Conservation (phyloP, 2,888 invertebrate species). For the Nephrotoma appendiculata region DNA sequence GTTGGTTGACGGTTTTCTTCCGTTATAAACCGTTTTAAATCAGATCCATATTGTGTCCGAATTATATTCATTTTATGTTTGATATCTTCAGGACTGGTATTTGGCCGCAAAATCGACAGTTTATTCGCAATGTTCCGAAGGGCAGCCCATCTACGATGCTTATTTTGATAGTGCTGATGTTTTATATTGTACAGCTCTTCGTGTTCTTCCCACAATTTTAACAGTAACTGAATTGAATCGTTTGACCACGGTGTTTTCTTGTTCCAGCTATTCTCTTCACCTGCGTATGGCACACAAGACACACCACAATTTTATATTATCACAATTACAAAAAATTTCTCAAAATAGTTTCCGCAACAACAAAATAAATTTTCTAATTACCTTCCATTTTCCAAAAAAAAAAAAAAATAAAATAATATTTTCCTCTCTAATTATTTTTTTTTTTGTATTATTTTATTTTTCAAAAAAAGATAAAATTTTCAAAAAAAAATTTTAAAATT, state of each 20-base stretch:
- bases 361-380: neutral
- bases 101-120: neutral
- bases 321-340: neutral
- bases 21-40: neutral
- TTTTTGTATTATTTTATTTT: neutral
- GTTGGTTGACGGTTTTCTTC: conserved; percentile 2
- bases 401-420: neutral
- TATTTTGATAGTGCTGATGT: conserved; percentile 1
- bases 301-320: neutral
- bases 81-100: neutral
- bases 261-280: neutral
- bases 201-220: neutral
- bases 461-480: neutral
- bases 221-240: conserved; percentile 1
- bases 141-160: neutral
- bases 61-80: conserved; percentile 3
- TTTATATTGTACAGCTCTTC: neutral
- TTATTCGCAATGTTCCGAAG: neutral
- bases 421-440: neutral
- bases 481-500: neutral
- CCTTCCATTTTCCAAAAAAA: conserved; percentile 2
- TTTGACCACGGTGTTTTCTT: neutral
- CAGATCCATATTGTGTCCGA: neutral
- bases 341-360: neutral
- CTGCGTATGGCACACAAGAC: neutral